Evolutionary conservation across 2,797 vertebrate species (phyloP).

Genomic region (Girardinus metallicus): DNA sequence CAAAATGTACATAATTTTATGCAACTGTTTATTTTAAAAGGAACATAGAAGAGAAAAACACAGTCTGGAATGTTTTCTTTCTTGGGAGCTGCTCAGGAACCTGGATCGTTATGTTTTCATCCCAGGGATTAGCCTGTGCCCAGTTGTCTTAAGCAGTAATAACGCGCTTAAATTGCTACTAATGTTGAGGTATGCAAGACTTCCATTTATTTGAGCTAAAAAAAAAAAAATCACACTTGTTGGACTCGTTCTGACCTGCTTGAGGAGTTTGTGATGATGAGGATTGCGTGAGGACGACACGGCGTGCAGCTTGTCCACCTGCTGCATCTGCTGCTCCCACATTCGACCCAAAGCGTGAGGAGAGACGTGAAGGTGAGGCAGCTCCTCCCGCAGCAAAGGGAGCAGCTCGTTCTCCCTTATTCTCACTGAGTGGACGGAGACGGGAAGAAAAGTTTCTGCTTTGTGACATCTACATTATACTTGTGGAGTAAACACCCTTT

Average conservation of each 20-base stretch:
- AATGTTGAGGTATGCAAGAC: no score
- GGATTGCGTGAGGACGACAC: constrained; percentile 67
- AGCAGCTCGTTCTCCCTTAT: constrained; percentile 88
- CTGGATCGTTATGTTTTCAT: background rate
- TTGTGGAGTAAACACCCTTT: background rate
- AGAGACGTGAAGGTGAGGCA: constrained; percentile 89
- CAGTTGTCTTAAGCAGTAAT: background rate
- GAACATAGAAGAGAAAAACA: background rate
- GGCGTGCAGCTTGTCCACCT: constrained; percentile 82
- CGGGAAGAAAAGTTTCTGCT: background rate
- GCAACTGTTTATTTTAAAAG: background rate
- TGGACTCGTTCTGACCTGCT: constrained; percentile 77
- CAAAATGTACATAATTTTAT: no score
- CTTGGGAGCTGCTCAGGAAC: background rate
- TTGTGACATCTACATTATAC: background rate
- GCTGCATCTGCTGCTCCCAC: constrained; percentile 91
- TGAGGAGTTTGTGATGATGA: constrained; percentile 77
- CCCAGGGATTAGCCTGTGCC: background rate
- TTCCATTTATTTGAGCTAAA: background rate
- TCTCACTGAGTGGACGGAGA: constrained; percentile 79
- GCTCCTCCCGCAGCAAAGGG: constrained; percentile 86
- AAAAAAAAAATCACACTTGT: background rate
- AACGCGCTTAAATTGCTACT: background rate
- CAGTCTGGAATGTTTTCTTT: background rate
- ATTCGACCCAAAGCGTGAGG: constrained; percentile 83